These are phyloP conservation scores for Mythimna vitellina DNA, from an alignment of 2,888 invertebrate species.

Conservation along the genomic window DNA sequence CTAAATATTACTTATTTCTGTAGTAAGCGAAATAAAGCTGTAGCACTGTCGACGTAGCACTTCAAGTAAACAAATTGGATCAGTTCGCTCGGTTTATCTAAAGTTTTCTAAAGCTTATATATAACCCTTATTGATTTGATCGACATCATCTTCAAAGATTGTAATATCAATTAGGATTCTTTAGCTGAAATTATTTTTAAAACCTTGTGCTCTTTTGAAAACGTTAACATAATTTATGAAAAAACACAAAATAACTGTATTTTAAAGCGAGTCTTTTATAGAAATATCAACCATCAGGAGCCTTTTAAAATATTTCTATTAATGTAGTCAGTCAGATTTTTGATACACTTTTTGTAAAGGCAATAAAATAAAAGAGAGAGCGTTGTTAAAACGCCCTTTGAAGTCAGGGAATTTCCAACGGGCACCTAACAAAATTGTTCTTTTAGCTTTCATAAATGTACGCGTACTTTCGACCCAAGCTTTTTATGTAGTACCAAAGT, in stretches of 20 bases:
- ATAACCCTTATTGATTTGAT: constrained; percentile 47
- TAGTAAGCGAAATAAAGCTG: constrained; percentile 72
- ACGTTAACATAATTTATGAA: constrained; percentile 10
- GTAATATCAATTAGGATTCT: neutral
- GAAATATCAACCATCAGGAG: constrained; percentile 33
- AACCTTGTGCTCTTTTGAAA: constrained; percentile 11
- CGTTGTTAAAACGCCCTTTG: constrained; percentile 87
- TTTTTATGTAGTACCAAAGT: constrained; percentile 79
- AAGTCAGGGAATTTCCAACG: constrained; percentile 86
- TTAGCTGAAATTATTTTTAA: constrained; percentile 19
- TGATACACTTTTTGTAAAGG: constrained; percentile 81
- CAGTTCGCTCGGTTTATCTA: constrained; percentile 70
- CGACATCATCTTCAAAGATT: constrained; percentile 28
- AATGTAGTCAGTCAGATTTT: constrained; percentile 65
- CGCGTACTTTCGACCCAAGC: constrained; percentile 79
- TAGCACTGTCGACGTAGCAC: constrained; percentile 69
- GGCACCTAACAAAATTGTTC: constrained; percentile 89
- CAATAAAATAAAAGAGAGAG: constrained; percentile 83
- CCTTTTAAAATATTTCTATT: constrained; percentile 61
- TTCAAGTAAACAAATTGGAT: constrained; percentile 78
- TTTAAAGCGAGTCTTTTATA: constrained; percentile 8
- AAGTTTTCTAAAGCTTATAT: constrained; percentile 66
- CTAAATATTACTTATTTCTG: constrained; percentile 67
- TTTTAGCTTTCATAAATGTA: constrained; percentile 87
- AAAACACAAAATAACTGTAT: constrained; percentile 2